phyloP scores from a whole-genome alignment of 2,888 invertebrate genomes.

The Spicauda simplicius region DNA sequence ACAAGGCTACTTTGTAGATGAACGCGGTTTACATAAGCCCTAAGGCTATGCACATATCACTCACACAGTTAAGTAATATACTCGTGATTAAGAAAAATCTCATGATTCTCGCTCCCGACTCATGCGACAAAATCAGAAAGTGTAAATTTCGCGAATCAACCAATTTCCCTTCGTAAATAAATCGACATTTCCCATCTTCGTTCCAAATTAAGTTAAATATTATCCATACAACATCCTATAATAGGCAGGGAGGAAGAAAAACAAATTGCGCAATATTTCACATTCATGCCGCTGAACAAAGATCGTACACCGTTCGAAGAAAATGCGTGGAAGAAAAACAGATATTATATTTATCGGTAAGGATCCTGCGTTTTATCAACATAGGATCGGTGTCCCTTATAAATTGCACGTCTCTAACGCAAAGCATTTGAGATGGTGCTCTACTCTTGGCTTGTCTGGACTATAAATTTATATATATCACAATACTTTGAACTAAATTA shows the following conservation, averaged over 20 bases:
- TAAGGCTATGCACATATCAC: too few relatives aligned
- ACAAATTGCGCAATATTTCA: constrained; percentile 7
- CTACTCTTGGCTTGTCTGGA: too few relatives aligned
- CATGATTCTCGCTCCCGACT: too few relatives aligned
- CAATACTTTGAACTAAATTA: too few relatives aligned
- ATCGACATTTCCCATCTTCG: neutral
- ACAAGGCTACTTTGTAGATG: too few relatives aligned
- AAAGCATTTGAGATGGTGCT: too few relatives aligned
- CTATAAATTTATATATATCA: too few relatives aligned
- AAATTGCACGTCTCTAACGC: too few relatives aligned
- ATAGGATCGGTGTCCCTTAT: too few relatives aligned
- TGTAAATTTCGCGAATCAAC: neutral
- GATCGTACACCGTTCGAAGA: constrained; percentile 1
- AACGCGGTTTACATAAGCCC: too few relatives aligned
- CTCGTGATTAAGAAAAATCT: too few relatives aligned
- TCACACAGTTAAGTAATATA: too few relatives aligned
- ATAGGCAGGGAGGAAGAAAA: neutral
- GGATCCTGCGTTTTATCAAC: neutral
- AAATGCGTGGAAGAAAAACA: constrained; percentile 2
- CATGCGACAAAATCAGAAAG: neutral
- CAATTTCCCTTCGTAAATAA: neutral
- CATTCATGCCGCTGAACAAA: constrained; percentile 2
- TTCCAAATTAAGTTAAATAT: constrained; percentile 7
- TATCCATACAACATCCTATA: neutral
- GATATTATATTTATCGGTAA: constrained; percentile 6